Evolutionary conservation across 2,113 vertebrate genomes (phyloP), one percentile per base, ranked within the genome.

Genomic region (Corythornis vintsioides): DNA sequence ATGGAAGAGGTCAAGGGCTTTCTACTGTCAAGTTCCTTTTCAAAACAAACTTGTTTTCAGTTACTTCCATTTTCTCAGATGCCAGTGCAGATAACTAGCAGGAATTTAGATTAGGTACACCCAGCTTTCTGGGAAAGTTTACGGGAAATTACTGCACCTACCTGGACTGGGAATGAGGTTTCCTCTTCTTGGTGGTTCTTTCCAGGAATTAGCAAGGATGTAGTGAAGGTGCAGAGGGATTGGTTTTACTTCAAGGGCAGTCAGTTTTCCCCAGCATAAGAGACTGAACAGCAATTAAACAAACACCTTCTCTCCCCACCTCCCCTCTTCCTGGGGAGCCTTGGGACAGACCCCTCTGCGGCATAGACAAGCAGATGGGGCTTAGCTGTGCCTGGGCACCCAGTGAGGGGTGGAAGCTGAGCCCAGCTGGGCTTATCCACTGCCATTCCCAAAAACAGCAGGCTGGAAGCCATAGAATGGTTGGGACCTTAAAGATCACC

Each of bases 21-120:
- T 48, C n/a, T 33, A 42, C 53, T 60, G 40, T 26, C n/a, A 79
- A 85, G 78, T 72, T 92, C 47, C 40, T 40, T 83, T 91, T 92
- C 71, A 61, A 95, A 94, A 80, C 90, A 95, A 92, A 88, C 67
- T 20, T 13, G 38, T 33, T 91, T 81, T 73, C 55, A 70, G 67
- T 87, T 52, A 65, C 67, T 77, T 89, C 35, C 47, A 88, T 70
- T 91, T 91, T 91, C 71, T 80, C 64, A 70, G 67, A 83, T 88
- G 47, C 52, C 42, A 42, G 25, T 13, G 16, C 28, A 92, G 90
- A 73, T 65, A 93, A 70, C 89, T 19, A 13, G 19, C 1, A 12
- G 4, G 21, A 52, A 42, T 83, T 92, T 76, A 63, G 69, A 63
- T 29, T 61, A 24, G 61, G 29, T 22, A 63, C 25, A 6, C 17